Evolutionary conservation across 1,140 invertebrate species (phyloP).

Genomic region (Drosophila lini): DNA sequence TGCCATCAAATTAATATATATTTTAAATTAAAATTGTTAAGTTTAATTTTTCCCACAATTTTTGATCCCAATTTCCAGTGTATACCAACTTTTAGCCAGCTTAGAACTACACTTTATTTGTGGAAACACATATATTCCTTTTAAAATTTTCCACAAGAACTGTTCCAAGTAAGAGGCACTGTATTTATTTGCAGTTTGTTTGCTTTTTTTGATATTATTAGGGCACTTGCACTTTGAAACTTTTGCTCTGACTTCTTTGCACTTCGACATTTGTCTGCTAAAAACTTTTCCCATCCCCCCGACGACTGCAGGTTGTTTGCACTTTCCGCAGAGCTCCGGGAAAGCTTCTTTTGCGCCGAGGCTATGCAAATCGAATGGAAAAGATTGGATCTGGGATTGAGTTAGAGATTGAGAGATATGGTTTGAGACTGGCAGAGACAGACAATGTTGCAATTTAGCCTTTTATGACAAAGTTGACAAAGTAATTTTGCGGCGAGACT

Average conservation of each 20-base stretch:
- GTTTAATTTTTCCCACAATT: not conserved
- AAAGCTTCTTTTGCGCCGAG: conserved; percentile 19
- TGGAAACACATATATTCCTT: not conserved
- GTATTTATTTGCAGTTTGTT: conserved; percentile 21
- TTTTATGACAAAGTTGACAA: conserved; percentile 45
- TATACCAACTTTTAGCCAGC: not conserved
- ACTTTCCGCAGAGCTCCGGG: conserved; percentile 13
- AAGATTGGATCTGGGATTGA: conserved; percentile 32
- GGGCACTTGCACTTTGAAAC: conserved; percentile 39
- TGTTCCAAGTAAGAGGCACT: not conserved
- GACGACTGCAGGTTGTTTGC: conserved; percentile 23
- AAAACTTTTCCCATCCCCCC: conserved; percentile 16
- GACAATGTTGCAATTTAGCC: conserved; percentile 38
- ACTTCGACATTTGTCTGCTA: conserved; percentile 38
- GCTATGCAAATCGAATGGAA: conserved; percentile 55
- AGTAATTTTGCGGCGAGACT: conserved; percentile 23
- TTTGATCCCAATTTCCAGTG: not conserved
- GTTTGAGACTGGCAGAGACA: not conserved
- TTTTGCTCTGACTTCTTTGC: conserved; percentile 30
- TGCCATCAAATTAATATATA: not conserved
- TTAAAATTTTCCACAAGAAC: conserved; percentile 11
- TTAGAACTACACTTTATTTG: not conserved
- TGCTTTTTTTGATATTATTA: conserved; percentile 29
- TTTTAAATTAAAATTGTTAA: not conserved
- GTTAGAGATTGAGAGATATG: conserved; percentile 15